Conservation (phyloP, 2,113 vertebrate species). For the Coptodon bakossiorum region DNA sequence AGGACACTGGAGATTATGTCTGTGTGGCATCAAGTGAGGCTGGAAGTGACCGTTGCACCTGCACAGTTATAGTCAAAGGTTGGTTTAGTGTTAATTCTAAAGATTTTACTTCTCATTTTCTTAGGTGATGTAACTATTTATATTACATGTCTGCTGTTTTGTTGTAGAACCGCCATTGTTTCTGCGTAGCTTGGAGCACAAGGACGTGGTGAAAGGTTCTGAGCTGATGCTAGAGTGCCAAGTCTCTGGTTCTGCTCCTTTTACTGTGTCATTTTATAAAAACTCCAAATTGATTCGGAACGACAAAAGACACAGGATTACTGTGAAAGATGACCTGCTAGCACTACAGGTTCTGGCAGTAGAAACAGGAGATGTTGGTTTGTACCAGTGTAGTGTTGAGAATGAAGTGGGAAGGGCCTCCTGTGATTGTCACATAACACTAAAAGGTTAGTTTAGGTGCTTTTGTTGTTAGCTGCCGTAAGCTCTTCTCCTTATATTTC, state of each 20-base stretch:
- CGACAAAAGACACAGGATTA: slow-evolving; percentile 88
- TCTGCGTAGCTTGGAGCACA: slow-evolving; percentile 83
- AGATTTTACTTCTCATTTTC: not conserved
- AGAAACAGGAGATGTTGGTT: slow-evolving; percentile 80
- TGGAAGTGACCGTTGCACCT: slow-evolving; percentile 87
- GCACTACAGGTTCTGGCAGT: slow-evolving; percentile 85
- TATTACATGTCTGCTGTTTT: not conserved
- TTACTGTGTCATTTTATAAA: slow-evolving; percentile 88
- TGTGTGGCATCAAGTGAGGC: slow-evolving; percentile 92
- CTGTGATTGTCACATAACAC: slow-evolving; percentile 79
- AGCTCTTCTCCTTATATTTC: not conserved
- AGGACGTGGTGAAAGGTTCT: slow-evolving; percentile 88
- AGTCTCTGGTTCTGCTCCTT: slow-evolving; percentile 85
- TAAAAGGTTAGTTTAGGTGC: slow-evolving; percentile 88
- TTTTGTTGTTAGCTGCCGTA: not conserved
- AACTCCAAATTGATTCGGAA: slow-evolving; percentile 83
- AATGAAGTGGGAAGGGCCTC: slow-evolving; percentile 86
- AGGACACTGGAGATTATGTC: slow-evolving; percentile 88
- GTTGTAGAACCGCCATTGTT: slow-evolving; percentile 87
- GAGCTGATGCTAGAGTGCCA: slow-evolving; percentile 86
- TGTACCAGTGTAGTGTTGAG: slow-evolving; percentile 87
- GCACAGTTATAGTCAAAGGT: slow-evolving; percentile 92
- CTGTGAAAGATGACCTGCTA: slow-evolving; percentile 77
- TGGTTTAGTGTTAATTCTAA: slow-evolving; percentile 32
- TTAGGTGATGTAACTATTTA: not conserved